These are phyloP conservation scores for Rousettus madagascariensis DNA, from an alignment of 2,797 vertebrate species.

Conservation along the genomic window DNA sequence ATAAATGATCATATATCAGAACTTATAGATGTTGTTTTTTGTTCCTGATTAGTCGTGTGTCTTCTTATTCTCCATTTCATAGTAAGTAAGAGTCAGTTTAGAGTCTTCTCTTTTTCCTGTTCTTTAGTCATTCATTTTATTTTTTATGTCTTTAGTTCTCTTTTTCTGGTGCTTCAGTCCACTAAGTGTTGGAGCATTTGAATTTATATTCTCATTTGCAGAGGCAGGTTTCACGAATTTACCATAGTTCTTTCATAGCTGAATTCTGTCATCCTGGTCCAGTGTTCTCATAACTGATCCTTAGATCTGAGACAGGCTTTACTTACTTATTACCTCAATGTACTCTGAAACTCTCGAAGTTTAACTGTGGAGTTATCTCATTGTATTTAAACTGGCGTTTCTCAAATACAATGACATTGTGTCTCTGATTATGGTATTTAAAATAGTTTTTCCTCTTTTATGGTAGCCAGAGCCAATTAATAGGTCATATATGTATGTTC, in stretches of 20 bases:
- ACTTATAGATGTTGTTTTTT: not conserved
- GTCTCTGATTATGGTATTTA: too few relatives aligned
- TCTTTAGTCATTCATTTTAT: not conserved
- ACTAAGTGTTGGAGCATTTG: not conserved
- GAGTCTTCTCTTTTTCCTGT: not conserved
- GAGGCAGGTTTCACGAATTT: not conserved
- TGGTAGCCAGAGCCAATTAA: too few relatives aligned
- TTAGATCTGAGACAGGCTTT: not conserved
- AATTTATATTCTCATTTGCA: not conserved
- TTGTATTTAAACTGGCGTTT: too few relatives aligned
- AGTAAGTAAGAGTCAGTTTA: not conserved
- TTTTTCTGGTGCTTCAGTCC: not conserved
- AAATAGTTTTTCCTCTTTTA: too few relatives aligned
- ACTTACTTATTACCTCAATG: not conserved
- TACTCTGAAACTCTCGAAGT: not conserved
- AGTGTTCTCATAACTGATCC: not conserved
- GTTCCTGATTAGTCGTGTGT: not conserved
- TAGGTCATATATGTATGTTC: too few relatives aligned
- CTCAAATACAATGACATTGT: too few relatives aligned
- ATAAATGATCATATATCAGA: not conserved
- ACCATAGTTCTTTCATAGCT: not conserved
- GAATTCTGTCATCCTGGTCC: not conserved
- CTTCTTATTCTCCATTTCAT: not conserved
- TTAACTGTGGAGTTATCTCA: too few relatives aligned
- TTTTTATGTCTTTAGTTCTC: not conserved